Percentiles rank a stretch among this genome's conserved stretches.
These are phyloP conservation scores for Lepus americanus DNA, from an alignment of 2,113 vertebrate species.

Conservation along the genomic window DNA sequence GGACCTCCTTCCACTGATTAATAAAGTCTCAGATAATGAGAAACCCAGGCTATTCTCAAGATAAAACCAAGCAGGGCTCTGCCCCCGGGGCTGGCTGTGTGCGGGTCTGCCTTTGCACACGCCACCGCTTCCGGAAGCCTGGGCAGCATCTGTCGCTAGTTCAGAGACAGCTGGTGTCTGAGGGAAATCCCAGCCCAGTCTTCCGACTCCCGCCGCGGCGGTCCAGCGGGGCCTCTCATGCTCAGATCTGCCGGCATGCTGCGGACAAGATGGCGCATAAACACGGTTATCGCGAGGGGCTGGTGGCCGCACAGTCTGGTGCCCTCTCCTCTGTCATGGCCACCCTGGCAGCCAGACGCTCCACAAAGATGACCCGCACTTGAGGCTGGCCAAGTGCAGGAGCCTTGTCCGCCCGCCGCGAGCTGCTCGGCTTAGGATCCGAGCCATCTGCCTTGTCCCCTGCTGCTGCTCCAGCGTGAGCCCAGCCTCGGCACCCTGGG, in stretches of 20 bases:
- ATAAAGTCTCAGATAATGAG: neutral
- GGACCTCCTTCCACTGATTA: neutral
- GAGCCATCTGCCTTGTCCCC: neutral
- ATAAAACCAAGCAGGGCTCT: neutral
- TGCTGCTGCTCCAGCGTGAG: neutral
- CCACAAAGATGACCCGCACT: neutral
- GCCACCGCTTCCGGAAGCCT: neutral
- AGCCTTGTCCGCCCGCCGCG: neutral
- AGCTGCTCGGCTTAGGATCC: neutral
- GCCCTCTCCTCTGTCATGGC: neutral
- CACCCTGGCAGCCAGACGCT: neutral
- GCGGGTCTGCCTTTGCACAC: neutral
- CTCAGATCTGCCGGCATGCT: neutral
- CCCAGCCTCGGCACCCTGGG: neutral
- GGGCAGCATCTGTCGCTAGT: neutral
- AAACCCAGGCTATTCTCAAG: neutral
- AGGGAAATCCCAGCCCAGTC: slow-evolving; percentile 52
- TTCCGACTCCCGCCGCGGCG: neutral
- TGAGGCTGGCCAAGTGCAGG: neutral
- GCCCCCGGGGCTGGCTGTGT: neutral
- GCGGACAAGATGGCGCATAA: neutral
- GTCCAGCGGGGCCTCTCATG: neutral
- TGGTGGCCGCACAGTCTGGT: neutral
- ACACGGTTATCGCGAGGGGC: slow-evolving; percentile 29
- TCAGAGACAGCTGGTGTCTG: slow-evolving; percentile 34